Conservation (phyloP, 1,140 invertebrate genomes). For the Coelopa frigida region DNA sequence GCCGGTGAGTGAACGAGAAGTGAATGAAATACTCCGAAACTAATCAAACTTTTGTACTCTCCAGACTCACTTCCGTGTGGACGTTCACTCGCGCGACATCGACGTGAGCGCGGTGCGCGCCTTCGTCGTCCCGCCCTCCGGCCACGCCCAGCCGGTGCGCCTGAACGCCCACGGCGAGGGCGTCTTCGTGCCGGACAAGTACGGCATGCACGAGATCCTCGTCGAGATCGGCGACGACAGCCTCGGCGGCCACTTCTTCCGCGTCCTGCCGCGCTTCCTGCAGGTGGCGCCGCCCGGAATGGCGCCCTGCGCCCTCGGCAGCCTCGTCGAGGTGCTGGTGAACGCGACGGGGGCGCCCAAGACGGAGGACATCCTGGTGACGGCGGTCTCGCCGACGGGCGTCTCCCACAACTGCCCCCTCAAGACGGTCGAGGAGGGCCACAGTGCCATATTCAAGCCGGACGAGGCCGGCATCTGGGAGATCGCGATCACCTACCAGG, state of each 20-base stretch:
- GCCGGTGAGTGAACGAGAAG: slow-evolving; percentile 55
- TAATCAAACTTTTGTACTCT: slow-evolving; percentile 6
- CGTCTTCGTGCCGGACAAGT: slow-evolving; percentile 78
- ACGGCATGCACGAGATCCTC: slow-evolving; percentile 83
- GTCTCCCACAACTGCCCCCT: slow-evolving; percentile 68
- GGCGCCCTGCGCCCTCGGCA: slow-evolving; percentile 89
- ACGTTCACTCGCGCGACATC: slow-evolving; percentile 69
- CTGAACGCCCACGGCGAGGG: slow-evolving; percentile 66
- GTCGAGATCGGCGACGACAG: slow-evolving; percentile 57
- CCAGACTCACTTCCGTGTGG: slow-evolving; percentile 74
- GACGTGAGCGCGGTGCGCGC: slow-evolving; percentile 70
- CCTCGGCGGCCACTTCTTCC: slow-evolving; percentile 64
- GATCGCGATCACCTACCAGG: slow-evolving; percentile 91
- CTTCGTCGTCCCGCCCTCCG: slow-evolving; percentile 74
- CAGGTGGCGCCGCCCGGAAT: slow-evolving; percentile 84
- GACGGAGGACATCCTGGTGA: slow-evolving; percentile 77
- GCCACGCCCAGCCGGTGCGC: slow-evolving; percentile 54
- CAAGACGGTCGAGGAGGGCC: slow-evolving; percentile 68
- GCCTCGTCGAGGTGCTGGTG: slow-evolving; percentile 91
- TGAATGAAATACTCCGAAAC: not conserved
- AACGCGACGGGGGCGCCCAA: slow-evolving; percentile 76
- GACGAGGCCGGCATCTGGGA: slow-evolving; percentile 96
- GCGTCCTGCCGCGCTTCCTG: slow-evolving; percentile 76
- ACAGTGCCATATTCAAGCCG: slow-evolving; percentile 91
- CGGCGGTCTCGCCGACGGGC: slow-evolving; percentile 81